Conservation (phyloP, 2,797 vertebrate species). For the Silurus lanzhouensis region DNA sequence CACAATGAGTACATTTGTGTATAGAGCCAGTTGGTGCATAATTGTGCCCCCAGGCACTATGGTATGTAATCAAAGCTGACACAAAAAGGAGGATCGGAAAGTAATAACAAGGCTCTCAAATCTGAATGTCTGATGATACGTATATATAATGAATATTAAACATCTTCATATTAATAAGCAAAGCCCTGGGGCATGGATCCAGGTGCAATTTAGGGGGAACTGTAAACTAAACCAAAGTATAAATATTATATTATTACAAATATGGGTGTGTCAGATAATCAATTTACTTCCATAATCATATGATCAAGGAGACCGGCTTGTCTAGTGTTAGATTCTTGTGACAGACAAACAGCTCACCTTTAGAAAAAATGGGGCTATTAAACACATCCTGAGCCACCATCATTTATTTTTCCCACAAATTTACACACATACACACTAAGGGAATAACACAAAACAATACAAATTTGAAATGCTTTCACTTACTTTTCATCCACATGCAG, state of each 20-base stretch:
- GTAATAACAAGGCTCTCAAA: not conserved
- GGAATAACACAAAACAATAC: not conserved
- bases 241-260: not conserved
- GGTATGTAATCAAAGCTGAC: not conserved
- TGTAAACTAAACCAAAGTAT: not conserved
- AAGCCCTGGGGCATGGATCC: not conserved
- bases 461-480: constrained; percentile 62
- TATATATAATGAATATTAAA: not conserved
- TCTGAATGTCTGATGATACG: not conserved
- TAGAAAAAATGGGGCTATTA: not conserved
- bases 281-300: not conserved
- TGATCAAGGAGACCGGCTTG: not conserved
- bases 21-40: not conserved
- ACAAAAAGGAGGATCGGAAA: not conserved
- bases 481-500: constrained; percentile 96
- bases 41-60: not conserved
- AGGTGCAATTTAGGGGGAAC: not conserved
- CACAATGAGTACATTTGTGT: not conserved
- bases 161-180: not conserved
- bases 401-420: not conserved
- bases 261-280: not conserved
- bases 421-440: not conserved
- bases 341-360: constrained; percentile 35
- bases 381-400: not conserved
- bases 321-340: constrained; percentile 10